phyloP scores from a whole-genome alignment of 2,888 invertebrate species.

The Zaprionus bogoriensis region DNA sequence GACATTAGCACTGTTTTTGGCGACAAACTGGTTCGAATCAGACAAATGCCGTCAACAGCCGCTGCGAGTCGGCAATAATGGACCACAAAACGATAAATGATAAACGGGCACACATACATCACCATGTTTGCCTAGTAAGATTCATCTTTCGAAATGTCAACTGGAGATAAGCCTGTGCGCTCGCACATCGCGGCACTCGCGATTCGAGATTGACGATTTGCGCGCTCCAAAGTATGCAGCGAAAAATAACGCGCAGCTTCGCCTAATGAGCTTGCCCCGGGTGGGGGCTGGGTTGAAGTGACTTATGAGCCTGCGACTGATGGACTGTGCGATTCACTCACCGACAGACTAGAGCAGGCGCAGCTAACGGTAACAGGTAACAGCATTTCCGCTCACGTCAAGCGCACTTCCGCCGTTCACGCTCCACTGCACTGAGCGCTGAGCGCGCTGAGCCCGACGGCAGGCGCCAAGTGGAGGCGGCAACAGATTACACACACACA shows the following conservation, averaged over 20 bases:
- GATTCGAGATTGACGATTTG: too few species aligned
- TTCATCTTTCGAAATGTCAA: neutral
- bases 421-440: conserved; percentile 26
- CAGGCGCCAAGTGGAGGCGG: conserved; percentile 1
- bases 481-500: conserved; percentile 16
- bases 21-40: too few species aligned
- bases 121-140: too few species aligned
- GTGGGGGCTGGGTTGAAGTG: neutral
- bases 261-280: conserved; percentile 37
- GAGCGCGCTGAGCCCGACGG: neutral
- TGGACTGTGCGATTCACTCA: conserved; percentile 4
- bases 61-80: too few species aligned
- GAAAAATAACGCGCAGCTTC: conserved; percentile 6
- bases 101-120: too few species aligned
- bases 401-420: conserved; percentile 52
- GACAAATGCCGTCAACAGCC: too few species aligned
- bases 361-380: conserved; percentile 31
- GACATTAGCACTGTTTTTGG: too few species aligned
- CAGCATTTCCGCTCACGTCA: conserved; percentile 57
- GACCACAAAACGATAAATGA: too few species aligned
- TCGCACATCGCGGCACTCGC: too few species aligned
- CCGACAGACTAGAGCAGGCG: neutral
- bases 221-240: conserved; percentile 46
- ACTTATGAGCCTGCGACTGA: conserved; percentile 14
- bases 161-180: conserved; percentile 1